Base-by-base conservation (phyloP, 2,797 vertebrate genomes). In the Alca torda region DNA sequence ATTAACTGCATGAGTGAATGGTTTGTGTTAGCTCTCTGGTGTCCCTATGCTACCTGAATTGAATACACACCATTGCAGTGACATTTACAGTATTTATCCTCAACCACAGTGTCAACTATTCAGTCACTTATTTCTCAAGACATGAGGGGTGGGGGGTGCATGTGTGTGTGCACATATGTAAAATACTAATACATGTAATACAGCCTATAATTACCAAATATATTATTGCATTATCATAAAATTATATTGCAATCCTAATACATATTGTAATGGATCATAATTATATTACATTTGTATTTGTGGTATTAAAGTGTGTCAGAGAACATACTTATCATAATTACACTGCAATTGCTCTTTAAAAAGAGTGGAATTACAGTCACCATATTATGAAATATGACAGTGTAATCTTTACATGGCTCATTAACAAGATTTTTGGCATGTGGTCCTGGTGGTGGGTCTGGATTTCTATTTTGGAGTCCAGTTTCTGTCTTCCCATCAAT, bases 311-410 rank as follows among this genome's bases (percentile, higher is more conserved):
- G 78, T 33, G 61, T 94, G 91, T 92, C 92, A 89, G 89, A 46
- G 89, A 95, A 91, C 91, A 94, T 51, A 96, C 95, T 97, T 85
- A 93, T 95, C 88, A 94, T 95, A 96, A 95, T 95, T 96, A 93
- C 65, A 51, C 75, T 57, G 76, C 90, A 96, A 93, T 94, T 96
- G 92, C 93, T 95, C 88, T 94, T 96, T 91, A 94, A 61, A 65
- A 78, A n/a, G 69, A 93, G 61, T 91, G 87, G 93, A 92, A 95
- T 96, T 96, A 75, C 64, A 94, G 90, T 97, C 92, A 92, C 26
- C 75, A 75, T 70, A 50, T 93, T 96, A 79, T 95, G 82, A 96
- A 92, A 87, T 78, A 85, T 63, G 61, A 69, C 84, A 80, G 50
- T 12, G 51, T 56, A 94, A 76, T 61, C 76, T 72, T 94, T 90